These are phyloP conservation scores for Mirza zaza DNA, from an alignment of 2,113 vertebrate species.

Conservation along the genomic window DNA sequence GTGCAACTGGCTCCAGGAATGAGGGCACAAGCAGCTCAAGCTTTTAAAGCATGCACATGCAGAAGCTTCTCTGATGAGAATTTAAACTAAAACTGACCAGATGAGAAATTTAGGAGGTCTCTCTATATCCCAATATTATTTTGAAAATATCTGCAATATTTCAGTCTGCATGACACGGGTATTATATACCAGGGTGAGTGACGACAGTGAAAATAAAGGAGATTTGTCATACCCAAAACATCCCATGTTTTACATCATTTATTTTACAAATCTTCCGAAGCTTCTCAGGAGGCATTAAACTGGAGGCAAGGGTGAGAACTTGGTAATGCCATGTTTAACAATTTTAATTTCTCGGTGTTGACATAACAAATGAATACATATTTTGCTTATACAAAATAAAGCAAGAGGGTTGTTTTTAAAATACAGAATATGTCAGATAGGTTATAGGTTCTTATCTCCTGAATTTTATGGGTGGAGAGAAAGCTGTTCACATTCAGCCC, in stretches of 20 bases:
- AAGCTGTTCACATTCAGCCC: not conserved
- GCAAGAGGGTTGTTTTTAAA: not conserved
- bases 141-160: conserved; percentile 84
- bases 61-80: conserved; percentile 73
- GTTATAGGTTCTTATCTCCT: not conserved
- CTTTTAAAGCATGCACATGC: conserved; percentile 74
- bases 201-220: conserved; percentile 84
- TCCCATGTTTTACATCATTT: conserved; percentile 81
- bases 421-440: not conserved
- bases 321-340: conserved; percentile 41
- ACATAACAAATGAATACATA: not conserved
- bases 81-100: conserved; percentile 81
- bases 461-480: not conserved
- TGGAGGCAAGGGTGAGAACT: conserved; percentile 59
- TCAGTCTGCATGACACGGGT: conserved; percentile 78
- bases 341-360: conserved; percentile 59
- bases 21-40: conserved; percentile 64
- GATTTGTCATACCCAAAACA: conserved; percentile 82
- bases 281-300: conserved; percentile 78
- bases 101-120: conserved; percentile 69
- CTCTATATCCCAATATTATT: conserved; percentile 76
- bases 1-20: conserved; percentile 69
- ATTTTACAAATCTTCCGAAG: conserved; percentile 75
- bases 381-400: conserved; percentile 37
- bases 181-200: conserved; percentile 79